A percentile compares a stretch with the other conserved stretches of the same genome.
phyloP scores from a whole-genome alignment of 2,113 vertebrate species.

The Emydura subglobosa region DNA sequence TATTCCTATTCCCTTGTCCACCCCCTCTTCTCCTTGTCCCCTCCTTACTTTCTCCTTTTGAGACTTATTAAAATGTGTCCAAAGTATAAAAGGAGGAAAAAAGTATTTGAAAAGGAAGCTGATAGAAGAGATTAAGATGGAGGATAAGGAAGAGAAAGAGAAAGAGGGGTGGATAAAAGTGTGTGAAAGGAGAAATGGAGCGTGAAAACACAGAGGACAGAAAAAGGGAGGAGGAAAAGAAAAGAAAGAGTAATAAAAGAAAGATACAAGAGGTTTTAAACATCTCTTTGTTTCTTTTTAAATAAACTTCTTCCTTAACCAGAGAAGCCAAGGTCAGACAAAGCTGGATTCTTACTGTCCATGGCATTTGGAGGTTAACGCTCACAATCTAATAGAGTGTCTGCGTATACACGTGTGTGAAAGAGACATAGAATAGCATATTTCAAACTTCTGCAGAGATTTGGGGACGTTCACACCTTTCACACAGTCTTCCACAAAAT shows the following conservation, averaged over 20 bases:
- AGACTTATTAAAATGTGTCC: neutral
- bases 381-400: neutral
- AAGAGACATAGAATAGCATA: neutral
- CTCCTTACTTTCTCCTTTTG: no score
- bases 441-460: neutral
- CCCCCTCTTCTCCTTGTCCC: neutral
- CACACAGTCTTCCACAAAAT: neutral
- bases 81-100: neutral
- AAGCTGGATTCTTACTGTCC: neutral
- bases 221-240: neutral
- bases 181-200: accelerated
- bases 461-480: no score
- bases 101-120: accelerated
- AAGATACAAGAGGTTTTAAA: neutral
- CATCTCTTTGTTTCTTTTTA: neutral
- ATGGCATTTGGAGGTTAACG: accelerated
- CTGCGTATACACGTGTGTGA: no score
- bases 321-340: neutral
- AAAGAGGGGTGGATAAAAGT: neutral
- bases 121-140: neutral
- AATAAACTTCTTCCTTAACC: neutral
- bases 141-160: neutral
- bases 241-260: neutral
- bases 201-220: accelerated
- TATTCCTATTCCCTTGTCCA: neutral